phyloP scores from a whole-genome alignment of 2,113 vertebrate genomes.

The Ascaphus truei region DNA sequence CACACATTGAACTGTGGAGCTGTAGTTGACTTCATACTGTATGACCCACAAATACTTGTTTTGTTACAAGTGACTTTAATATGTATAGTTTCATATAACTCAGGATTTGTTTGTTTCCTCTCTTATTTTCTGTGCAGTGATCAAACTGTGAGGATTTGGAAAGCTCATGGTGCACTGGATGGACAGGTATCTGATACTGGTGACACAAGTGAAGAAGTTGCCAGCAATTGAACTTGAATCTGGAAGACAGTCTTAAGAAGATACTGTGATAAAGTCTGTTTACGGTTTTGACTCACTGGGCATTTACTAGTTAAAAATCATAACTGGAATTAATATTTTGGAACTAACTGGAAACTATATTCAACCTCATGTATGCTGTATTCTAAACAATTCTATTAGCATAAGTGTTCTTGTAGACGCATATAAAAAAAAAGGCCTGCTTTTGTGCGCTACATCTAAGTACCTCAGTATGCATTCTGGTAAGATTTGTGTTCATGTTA shows the following conservation, averaged over 20 bases:
- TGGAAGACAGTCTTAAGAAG: constrained; percentile 21
- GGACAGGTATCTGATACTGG: constrained; percentile 67
- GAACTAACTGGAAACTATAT: constrained; percentile 27
- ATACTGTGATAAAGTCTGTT: constrained; percentile 39
- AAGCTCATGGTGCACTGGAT: constrained; percentile 73
- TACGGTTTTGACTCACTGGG: constrained; percentile 49
- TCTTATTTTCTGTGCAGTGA: constrained; percentile 69
- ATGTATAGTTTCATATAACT: no score
- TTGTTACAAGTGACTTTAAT: no score
- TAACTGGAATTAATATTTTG: constrained; percentile 46
- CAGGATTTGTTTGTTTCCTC: constrained; percentile 18
- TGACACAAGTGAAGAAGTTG: constrained; percentile 76
- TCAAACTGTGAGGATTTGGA: constrained; percentile 94
- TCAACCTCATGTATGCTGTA: not conserved
- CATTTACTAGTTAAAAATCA: constrained; percentile 45
- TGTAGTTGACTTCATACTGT: no score
- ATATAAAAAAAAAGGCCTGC: not conserved
- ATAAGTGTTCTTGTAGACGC: not conserved
- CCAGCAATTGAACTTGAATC: constrained; percentile 64
- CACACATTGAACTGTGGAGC: no score
- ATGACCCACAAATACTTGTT: no score
- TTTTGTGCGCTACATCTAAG: not conserved
- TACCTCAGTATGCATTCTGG: not conserved
- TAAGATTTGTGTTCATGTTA: not conserved
- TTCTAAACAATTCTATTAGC: not conserved